Percentiles rank a stretch among this genome's conserved stretches.
These are phyloP conservation scores for Physella acuta DNA, from an alignment of 1,140 invertebrate genomes.

Conservation along the genomic window DNA sequence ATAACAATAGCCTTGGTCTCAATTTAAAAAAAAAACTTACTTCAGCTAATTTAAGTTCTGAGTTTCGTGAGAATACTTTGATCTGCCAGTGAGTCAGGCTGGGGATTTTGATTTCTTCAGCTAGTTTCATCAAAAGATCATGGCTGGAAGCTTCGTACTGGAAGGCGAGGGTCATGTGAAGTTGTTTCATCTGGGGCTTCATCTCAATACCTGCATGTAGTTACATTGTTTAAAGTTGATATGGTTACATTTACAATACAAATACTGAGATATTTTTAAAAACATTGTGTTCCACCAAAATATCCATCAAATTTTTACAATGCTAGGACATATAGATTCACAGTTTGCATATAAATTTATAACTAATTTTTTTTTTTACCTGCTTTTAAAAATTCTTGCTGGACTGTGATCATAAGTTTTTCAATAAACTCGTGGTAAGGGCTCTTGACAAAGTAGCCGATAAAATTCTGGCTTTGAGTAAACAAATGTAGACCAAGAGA, in stretches of 20 bases:
- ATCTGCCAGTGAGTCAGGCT: slow-evolving; percentile 78
- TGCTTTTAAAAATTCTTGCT: slow-evolving; percentile 11
- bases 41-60: slow-evolving; percentile 73
- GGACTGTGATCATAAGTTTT: slow-evolving; percentile 28
- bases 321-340: no score
- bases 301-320: no score
- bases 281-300: no score
- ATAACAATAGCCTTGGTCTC: no score
- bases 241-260: no score
- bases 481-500: slow-evolving; percentile 23
- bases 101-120: slow-evolving; percentile 69
- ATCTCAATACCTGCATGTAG: slow-evolving; percentile 73
- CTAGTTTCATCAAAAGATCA: slow-evolving; percentile 72
- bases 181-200: slow-evolving; percentile 78
- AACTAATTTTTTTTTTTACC: no score
- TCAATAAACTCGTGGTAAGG: slow-evolving; percentile 38
- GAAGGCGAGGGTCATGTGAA: slow-evolving; percentile 86
- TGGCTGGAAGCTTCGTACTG: slow-evolving; percentile 77
- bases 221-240: no score
- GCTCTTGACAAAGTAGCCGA: slow-evolving; percentile 46
- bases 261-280: no score
- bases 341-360: no score
- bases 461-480: slow-evolving; percentile 30
- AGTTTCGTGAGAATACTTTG: slow-evolving; percentile 81
- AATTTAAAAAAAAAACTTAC: slow-evolving; percentile 54